These are phyloP conservation scores for Montifringilla adamsi DNA, from an alignment of 2,113 vertebrate genomes.

Conservation along the genomic window DNA sequence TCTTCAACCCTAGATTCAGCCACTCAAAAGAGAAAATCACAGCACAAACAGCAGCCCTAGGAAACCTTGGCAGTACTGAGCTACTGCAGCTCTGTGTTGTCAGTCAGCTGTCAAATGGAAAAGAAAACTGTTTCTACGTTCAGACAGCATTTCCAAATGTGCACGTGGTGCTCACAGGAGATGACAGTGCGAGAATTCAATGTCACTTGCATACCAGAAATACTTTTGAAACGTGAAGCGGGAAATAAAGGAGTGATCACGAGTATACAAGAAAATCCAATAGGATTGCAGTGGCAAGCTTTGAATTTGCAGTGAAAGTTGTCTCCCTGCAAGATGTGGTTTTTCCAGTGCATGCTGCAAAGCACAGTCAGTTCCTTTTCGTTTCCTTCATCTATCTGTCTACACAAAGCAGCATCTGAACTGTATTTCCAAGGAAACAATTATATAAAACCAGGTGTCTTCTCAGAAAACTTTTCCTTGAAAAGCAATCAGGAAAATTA, in stretches of 20 bases:
- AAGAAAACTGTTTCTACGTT: background rate
- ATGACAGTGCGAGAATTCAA: background rate
- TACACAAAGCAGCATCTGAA: background rate
- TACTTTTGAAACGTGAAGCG: background rate
- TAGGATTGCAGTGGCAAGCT: background rate
- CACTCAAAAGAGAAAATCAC: background rate
- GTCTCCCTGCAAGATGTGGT: background rate
- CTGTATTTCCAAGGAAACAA: background rate
- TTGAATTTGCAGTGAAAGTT: background rate
- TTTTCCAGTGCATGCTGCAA: background rate
- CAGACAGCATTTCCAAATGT: background rate
- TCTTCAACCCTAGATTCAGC: background rate
- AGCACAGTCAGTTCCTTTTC: background rate
- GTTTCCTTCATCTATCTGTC: background rate
- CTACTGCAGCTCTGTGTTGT: background rate
- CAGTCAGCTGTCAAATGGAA: background rate
- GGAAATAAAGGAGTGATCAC: background rate
- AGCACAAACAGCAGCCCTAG: background rate
- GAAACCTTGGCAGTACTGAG: background rate
- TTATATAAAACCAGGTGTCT: background rate
- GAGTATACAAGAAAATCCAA: background rate
- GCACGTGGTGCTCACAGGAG: background rate
- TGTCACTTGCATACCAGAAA: background rate
- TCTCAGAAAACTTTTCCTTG: background rate
- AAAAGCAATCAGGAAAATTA: background rate